These are phyloP conservation scores for Erpetoichthys calabaricus DNA, from an alignment of 2,797 vertebrate species.

Conservation along the genomic window DNA sequence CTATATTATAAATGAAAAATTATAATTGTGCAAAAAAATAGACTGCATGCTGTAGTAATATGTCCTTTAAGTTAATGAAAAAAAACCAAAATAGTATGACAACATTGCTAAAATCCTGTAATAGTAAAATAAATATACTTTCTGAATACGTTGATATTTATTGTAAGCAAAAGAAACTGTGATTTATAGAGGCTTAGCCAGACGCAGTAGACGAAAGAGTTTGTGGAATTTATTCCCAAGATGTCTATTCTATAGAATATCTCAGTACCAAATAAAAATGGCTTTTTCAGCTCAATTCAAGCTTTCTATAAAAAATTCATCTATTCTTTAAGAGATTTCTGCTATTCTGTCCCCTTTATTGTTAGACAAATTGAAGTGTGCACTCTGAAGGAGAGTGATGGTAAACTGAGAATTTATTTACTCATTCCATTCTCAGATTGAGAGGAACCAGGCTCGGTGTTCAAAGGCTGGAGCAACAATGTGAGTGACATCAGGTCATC, in stretches of 20 bases:
- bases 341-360: constrained; percentile 74
- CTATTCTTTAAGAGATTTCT: constrained; percentile 68
- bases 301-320: constrained; percentile 94
- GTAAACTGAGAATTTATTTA: constrained; percentile 89
- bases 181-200: not conserved
- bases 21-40: too few species aligned
- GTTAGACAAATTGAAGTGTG: constrained; percentile 92
- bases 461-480: constrained; percentile 96
- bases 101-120: too few species aligned
- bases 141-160: too few species aligned
- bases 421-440: constrained; percentile 73
- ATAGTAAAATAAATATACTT: too few species aligned
- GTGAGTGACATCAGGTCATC: constrained; percentile 90
- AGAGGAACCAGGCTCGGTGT: constrained; percentile 64
- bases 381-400: constrained; percentile 61
- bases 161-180: too few species aligned
- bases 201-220: constrained; percentile 15
- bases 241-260: constrained; percentile 50
- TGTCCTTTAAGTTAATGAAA: too few species aligned
- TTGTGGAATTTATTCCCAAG: constrained; percentile 43
- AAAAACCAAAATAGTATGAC: too few species aligned
- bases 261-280: constrained; percentile 57
- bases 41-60: too few species aligned
- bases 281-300: constrained; percentile 71
- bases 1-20: too few species aligned